Evolutionary conservation across 2,888 invertebrate genomes (phyloP), one percentile per base, ranked within the genome.

Genomic region (Desoria tigrina): DNA sequence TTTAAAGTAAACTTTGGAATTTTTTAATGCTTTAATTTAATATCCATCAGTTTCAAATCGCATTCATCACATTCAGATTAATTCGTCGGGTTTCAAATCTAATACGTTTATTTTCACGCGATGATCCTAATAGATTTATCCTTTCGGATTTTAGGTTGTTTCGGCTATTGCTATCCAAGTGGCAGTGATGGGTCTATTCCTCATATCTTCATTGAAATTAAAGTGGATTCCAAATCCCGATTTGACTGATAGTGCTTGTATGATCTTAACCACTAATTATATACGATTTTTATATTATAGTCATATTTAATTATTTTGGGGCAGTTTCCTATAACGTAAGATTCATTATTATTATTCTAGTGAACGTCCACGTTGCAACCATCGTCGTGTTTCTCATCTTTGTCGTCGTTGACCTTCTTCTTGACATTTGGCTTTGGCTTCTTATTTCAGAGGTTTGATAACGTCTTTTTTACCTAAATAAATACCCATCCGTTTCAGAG

Each of bases 401-500:
- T n/a, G 9, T 45, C n/a, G 4, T 6, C 21, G n/a, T 57, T 21
- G 56, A 57, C 56, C 18, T 57, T 11, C 37, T 57, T 21, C 42
- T 57, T 21, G 42, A 57, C 26, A 21, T 57, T 39, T 57, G 56
- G 56, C 23, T 57, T 11, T 57, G 56, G 56, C 28, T 57, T 37
- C 28, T 57, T 23, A 11, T 57, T 37, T 16, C 21, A 18, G 37
- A 57, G 39, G 56, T 57, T 16, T n/a, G 37, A 16, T 39, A 11
- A 32, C 4, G 32, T 32, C 32, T 32, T 4, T 11, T 32, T 11
- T 32, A 7, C 32, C 11, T 32, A 32, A 32, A 32, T 32, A 32
- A 32, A 4, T 32, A 32, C n/a, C n/a, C 32, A 32, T 32, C 11
- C 11, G 11, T 7, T 32, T 11, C 11, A 7, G 32, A 7, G 32